Evolutionary conservation across 2,113 vertebrate genomes (phyloP).

Genomic region (Vimba vimba): DNA sequence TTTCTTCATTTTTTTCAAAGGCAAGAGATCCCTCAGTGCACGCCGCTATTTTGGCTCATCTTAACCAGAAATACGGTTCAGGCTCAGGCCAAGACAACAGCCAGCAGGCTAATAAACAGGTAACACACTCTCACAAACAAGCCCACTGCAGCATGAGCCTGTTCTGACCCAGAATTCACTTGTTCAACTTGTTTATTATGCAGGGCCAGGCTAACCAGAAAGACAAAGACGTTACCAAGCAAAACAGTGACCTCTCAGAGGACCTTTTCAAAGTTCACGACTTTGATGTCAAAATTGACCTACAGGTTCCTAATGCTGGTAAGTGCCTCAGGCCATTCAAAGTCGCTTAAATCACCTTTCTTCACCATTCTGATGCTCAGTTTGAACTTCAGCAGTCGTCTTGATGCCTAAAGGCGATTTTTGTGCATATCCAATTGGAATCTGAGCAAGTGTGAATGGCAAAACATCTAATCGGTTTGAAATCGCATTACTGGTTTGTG

Average conservation of each 20-base stretch:
- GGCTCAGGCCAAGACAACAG: constrained; percentile 82
- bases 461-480: too few relatives aligned
- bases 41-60: constrained; percentile 94
- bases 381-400: too few relatives aligned
- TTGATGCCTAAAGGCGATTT: too few relatives aligned
- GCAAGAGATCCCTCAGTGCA: constrained; percentile 98
- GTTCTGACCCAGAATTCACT: neutral
- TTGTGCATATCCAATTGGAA: too few relatives aligned
- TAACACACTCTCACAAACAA: constrained; percentile 43
- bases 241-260: constrained; percentile 95
- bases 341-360: too few relatives aligned
- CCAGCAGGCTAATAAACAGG: constrained; percentile 83
- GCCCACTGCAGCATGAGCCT: neutral
- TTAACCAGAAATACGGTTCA: constrained; percentile 97
- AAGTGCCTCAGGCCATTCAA: constrained; percentile 39
- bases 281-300: constrained; percentile 98
- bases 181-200: constrained; percentile 43
- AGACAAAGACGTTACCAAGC: constrained; percentile 92
- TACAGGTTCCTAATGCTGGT: constrained; percentile 99
- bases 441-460: too few relatives aligned
- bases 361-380: too few relatives aligned
- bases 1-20: constrained; percentile 67
- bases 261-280: constrained; percentile 99
- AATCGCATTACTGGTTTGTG: too few relatives aligned
- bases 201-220: constrained; percentile 81